Percentiles rank a stretch among this genome's conserved stretches.
These are phyloP conservation scores for Mastomys natalensis DNA, from an alignment of 2,113 vertebrate species.

Conservation along the genomic window DNA sequence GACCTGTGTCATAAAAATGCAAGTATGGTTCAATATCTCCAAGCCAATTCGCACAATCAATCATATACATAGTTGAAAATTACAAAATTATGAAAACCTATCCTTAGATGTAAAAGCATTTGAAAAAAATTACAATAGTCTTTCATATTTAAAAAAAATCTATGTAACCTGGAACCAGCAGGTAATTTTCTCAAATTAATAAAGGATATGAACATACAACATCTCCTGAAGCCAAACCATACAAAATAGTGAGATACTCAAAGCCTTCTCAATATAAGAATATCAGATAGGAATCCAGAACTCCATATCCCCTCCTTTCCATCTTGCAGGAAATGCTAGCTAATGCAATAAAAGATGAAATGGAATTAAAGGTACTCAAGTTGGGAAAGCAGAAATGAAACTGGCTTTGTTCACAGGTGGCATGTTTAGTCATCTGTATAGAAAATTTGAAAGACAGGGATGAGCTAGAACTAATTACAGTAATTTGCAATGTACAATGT, in stretches of 20 bases:
- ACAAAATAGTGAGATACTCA: background rate
- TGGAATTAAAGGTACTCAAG: background rate
- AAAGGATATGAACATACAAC: background rate
- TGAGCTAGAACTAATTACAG: background rate
- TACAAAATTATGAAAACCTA: background rate
- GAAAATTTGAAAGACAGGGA: background rate
- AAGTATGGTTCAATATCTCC: background rate
- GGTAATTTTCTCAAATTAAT: background rate
- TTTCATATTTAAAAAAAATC: background rate
- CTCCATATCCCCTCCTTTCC: background rate
- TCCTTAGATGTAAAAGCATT: background rate
- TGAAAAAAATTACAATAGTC: background rate
- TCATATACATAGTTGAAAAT: background rate
- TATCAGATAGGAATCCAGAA: background rate
- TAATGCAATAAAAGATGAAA: background rate
- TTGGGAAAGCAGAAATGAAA: background rate
- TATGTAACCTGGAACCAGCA: background rate
- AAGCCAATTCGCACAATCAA: background rate
- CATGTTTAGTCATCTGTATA: background rate
- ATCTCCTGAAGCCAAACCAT: background rate
- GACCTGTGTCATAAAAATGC: background rate
- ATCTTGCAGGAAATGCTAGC: background rate
- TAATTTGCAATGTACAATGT: background rate
- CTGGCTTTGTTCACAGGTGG: background rate
- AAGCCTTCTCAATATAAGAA: background rate